These are phyloP conservation scores for Thymelicus lineola DNA, from an alignment of 2,888 invertebrate genomes.

Conservation along the genomic window DNA sequence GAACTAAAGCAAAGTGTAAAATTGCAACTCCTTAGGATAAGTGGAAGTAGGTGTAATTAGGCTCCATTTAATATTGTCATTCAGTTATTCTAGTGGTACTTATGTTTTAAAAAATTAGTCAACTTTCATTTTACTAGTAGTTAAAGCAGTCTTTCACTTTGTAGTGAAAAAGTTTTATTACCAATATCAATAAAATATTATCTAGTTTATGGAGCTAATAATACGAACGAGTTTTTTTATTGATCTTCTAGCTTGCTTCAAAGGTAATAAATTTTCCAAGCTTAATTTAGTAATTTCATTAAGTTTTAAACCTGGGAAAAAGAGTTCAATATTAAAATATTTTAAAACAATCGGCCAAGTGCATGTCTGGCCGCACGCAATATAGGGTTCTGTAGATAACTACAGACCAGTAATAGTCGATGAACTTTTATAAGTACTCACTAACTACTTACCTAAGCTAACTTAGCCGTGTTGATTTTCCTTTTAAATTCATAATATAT, in stretches of 20 bases:
- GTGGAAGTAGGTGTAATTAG: no score
- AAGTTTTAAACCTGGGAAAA: not conserved
- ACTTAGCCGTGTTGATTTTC: no score
- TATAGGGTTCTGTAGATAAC: no score
- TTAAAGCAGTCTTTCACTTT: slow-evolving; percentile 23
- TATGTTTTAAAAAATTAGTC: slow-evolving; percentile 8
- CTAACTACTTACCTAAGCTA: no score
- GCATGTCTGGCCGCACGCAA: no score
- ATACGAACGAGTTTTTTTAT: slow-evolving; percentile 31
- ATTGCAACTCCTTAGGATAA: no score
- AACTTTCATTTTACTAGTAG: slow-evolving; percentile 15
- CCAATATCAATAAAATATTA: slow-evolving; percentile 33
- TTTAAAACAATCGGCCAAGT: no score
- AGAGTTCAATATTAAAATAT: not conserved
- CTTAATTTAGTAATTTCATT: not conserved
- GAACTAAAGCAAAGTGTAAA: no score
- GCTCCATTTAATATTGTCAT: no score
- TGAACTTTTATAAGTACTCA: no score
- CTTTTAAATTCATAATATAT: no score
- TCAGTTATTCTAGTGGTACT: not conserved
- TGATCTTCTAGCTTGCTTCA: slow-evolving; percentile 10
- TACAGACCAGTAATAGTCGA: no score
- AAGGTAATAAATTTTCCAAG: not conserved
- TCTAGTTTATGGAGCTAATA: slow-evolving; percentile 27
- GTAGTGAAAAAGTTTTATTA: slow-evolving; percentile 28